Evolutionary conservation across 2,888 invertebrate species (phyloP), one percentile per base, ranked within the genome.

Genomic region (Leucoma salicis): DNA sequence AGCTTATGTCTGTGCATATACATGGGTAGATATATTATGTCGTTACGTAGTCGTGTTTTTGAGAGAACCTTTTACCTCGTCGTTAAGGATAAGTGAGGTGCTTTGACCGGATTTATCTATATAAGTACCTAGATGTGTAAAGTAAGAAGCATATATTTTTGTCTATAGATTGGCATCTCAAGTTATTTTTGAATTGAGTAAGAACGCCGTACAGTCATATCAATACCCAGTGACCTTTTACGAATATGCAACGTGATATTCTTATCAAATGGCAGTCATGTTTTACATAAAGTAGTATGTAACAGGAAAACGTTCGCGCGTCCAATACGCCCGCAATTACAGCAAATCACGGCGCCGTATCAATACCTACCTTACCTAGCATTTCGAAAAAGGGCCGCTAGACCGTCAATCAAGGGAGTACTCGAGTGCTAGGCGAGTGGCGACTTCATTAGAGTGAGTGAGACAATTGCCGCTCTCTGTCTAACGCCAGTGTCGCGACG

Each of bases 381-480:
- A 74, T 78, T 43, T 78, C 74, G 75, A 79, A 80, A 82, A 84
- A 85, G 82, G 84, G 82, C 77, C 80, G 64, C 66, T 42, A 76
- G 76, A 78, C 74, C 83, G 83, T 86, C 88, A 86, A 86, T 87
- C 87, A 86, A 79, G 82, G 81, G 84, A 78, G 76, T 67, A 72
- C 63, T 58, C 35, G 28, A 44, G 32, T 36, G 16, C 35, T 39
- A 43, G 25, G 18, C 35, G 78, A 81, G 67, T 70, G 74, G 76
- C 80, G 85, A 87, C 87, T 89, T 89, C 88, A 89, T 89, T 89
- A 89, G 82, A 68, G 73, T 54, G 78, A 82, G 69, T 49, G 80
- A 70, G 81, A 77, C 56, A 51, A 15, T 16, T 13, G 28, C 27
- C 54, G 56, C 65, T 86, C 87, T 73, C 82, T 53, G 58, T 86